A percentile compares a stretch with the other conserved stretches of the same genome.
These are phyloP conservation scores for Lingula anatina DNA, from an alignment of 2,888 invertebrate species.

Conservation along the genomic window DNA sequence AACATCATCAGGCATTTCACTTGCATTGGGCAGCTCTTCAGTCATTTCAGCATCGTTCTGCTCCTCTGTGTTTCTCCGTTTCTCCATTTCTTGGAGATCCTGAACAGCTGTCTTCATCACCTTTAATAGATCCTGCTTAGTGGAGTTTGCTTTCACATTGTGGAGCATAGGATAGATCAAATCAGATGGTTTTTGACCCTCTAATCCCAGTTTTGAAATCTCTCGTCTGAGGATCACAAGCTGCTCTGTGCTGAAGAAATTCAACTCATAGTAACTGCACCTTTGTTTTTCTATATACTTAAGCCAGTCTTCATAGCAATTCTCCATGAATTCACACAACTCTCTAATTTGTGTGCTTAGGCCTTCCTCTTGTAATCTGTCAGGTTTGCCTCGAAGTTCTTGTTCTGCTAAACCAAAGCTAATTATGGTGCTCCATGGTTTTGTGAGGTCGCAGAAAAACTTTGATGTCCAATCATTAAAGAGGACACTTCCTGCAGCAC, in stretches of 20 bases:
- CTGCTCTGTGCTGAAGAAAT: conserved; percentile 36
- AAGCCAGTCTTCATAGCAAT: conserved; percentile 25
- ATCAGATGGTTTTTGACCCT: conserved; percentile 8
- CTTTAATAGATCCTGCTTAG: conserved; percentile 15
- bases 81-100: conserved; percentile 7
- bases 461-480: conserved; percentile 30
- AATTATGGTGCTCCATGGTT: conserved; percentile 17
- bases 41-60: neutral
- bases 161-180: conserved; percentile 22
- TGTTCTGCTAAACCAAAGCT: conserved; percentile 19
- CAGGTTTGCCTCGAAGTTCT: conserved; percentile 10
- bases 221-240: conserved; percentile 34
- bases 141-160: conserved; percentile 19
- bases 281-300: conserved; percentile 21
- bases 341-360: conserved; percentile 18
- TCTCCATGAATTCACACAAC: conserved; percentile 26
- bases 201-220: conserved; percentile 20
- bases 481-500: conserved; percentile 31
- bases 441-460: conserved; percentile 19
- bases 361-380: conserved; percentile 11
- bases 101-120: conserved; percentile 16
- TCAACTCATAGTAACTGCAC: conserved; percentile 21
- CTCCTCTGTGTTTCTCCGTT: neutral
- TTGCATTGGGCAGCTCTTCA: conserved; percentile 1
- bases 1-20: neutral